Conservation (phyloP, 2,888 invertebrate species). For the Camponotus fellah region DNA sequence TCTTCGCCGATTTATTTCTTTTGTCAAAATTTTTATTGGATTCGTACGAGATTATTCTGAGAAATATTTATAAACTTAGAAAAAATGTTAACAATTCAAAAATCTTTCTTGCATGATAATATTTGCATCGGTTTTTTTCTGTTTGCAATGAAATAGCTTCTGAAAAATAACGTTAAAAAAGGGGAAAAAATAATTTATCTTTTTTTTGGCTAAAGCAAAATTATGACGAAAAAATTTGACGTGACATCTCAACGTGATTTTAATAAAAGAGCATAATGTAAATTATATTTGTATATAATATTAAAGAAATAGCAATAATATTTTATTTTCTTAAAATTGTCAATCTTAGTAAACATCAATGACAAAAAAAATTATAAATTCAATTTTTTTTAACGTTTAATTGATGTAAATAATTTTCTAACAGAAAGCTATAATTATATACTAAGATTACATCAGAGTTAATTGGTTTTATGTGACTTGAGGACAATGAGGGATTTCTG, state of each 20-base stretch:
- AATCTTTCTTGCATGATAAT: neutral
- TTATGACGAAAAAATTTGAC: neutral
- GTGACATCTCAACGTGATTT: constrained; percentile 35
- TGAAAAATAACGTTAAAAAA: neutral
- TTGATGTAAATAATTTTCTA: neutral
- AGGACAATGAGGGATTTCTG: constrained; percentile 31
- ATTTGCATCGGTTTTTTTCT: neutral
- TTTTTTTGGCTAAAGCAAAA: neutral
- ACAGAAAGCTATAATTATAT: constrained; percentile 1
- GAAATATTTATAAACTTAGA: neutral
- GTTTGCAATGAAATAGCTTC: neutral
- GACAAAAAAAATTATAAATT: neutral
- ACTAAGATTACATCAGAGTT: neutral
- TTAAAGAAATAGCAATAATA: constrained; percentile 32
- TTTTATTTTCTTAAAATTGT: neutral
- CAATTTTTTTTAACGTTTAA: neutral
- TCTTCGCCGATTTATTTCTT: constrained; percentile 38
- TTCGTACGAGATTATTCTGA: neutral
- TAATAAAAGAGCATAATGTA: constrained; percentile 30
- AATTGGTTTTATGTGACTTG: neutral
- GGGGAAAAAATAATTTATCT: neutral
- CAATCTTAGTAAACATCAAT: neutral
- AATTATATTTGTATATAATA: constrained; percentile 39
- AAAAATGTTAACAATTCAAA: neutral
- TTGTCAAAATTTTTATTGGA: neutral